Percentiles rank a stretch among this genome's conserved stretches.
phyloP scores from a whole-genome alignment of 1,140 invertebrate genomes.

The Coelopa frigida region DNA sequence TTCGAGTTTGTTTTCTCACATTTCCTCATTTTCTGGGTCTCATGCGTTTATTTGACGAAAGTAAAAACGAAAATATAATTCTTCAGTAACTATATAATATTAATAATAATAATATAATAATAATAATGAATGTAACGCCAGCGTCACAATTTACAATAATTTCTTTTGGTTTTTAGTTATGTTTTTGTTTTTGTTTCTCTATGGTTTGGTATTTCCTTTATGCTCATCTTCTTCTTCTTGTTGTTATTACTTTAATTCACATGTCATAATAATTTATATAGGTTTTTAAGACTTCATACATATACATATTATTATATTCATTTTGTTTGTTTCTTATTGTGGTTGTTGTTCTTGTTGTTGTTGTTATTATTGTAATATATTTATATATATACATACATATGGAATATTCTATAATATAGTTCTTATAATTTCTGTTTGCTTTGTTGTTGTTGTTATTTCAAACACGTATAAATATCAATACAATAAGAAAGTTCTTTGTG shows the following conservation, averaged over 20 bases:
- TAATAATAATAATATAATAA: too few relatives aligned
- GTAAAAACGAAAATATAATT: constrained; percentile 1
- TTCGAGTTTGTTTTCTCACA: too few relatives aligned
- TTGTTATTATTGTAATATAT: too few relatives aligned
- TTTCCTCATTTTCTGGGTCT: too few relatives aligned
- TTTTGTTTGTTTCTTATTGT: constrained; percentile 4
- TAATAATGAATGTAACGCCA: constrained; percentile 15
- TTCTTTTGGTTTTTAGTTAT: constrained; percentile 8
- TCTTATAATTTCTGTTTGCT: constrained; percentile 7
- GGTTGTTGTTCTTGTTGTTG: background rate
- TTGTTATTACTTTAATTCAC: background rate
- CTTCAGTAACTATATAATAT: too few relatives aligned
- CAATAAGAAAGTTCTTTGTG: constrained; percentile 9
- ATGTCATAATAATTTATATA: constrained; percentile 3
- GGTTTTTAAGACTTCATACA: background rate
- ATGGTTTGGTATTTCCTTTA: background rate
- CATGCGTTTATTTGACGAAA: background rate
- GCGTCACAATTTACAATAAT: constrained; percentile 14
- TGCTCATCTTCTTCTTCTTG: too few relatives aligned
- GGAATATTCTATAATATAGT: too few relatives aligned
- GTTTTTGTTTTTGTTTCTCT: background rate
- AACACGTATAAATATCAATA: background rate
- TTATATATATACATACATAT: too few relatives aligned
- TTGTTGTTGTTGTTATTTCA: background rate
- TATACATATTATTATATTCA: background rate